A percentile compares a stretch with the other conserved stretches of the same genome.
Conservation (phyloP, 2,888 invertebrate genomes). For the Callinectes sapidus region DNA sequence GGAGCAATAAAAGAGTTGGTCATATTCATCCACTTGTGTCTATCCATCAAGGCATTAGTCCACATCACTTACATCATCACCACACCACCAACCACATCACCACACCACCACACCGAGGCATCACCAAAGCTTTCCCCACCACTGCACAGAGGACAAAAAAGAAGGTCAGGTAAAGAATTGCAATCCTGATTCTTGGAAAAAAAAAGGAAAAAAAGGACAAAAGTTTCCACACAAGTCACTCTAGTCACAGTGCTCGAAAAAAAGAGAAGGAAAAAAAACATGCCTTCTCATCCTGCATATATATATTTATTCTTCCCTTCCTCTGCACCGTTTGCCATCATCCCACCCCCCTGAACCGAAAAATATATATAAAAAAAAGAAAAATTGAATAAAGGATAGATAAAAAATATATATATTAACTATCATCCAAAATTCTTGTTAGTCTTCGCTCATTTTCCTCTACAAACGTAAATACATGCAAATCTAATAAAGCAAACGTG, state of each 20-base stretch:
- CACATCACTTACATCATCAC: neutral
- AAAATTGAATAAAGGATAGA: neutral
- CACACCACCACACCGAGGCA: neutral
- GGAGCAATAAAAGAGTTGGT: no score
- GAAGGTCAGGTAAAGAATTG: neutral
- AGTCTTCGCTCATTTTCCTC: no score
- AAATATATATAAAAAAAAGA: neutral
- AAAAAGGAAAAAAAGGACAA: neutral
- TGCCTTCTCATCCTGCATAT: neutral
- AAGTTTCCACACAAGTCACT: neutral
- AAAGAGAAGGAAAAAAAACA: neutral
- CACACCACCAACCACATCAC: neutral
- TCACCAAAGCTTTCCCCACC: neutral
- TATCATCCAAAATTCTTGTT: no score
- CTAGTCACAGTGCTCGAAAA: neutral
- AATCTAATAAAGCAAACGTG: no score
- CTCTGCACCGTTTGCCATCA: neutral
- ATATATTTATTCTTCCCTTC: neutral
- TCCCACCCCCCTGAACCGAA: neutral
- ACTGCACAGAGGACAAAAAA: neutral
- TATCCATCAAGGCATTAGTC: no score
- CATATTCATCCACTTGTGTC: no score
- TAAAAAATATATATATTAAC: no score
- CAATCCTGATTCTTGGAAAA: conserved; percentile 2
- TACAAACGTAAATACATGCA: no score